phyloP scores from a whole-genome alignment of 2,888 invertebrate species.

The Agrotis puta region DNA sequence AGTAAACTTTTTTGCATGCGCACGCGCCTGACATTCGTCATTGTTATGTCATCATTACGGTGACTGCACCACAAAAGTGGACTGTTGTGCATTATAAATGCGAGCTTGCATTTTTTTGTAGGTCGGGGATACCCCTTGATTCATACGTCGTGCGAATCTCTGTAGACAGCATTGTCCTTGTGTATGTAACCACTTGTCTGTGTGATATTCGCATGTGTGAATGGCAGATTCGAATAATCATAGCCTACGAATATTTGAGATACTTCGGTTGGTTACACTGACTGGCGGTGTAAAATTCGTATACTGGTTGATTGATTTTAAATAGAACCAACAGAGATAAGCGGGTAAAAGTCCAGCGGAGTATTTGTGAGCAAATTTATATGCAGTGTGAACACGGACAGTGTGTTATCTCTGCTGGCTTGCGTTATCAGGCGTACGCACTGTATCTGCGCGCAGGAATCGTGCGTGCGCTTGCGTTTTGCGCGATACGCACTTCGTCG shows the following conservation, averaged over 20 bases:
- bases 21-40: constrained; percentile 83
- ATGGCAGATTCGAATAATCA: constrained; percentile 21
- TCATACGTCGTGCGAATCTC: constrained; percentile 79
- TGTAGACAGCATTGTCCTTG: constrained; percentile 76
- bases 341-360: constrained; percentile 67
- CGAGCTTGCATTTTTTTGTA: constrained; percentile 81
- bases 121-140: constrained; percentile 87
- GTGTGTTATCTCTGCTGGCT: constrained; percentile 80
- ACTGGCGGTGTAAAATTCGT: constrained; percentile 4
- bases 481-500: constrained; percentile 81
- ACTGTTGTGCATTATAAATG: constrained; percentile 77
- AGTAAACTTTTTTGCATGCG: constrained; percentile 77
- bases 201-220: constrained; percentile 57
- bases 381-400: constrained; percentile 75
- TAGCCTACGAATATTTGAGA: constrained; percentile 4
- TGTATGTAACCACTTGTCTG: constrained; percentile 30
- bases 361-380: constrained; percentile 76
- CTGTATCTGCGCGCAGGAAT: constrained; percentile 82
- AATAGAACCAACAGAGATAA: constrained; percentile 57
- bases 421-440: constrained; percentile 82
- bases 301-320: constrained; percentile 27
- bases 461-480: constrained; percentile 86
- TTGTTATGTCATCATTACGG: constrained; percentile 87
- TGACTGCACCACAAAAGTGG: constrained; percentile 84
- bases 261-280: neutral